Evolutionary conservation across 2,888 invertebrate species (phyloP).

Genomic region (Sesia bembeciformis): DNA sequence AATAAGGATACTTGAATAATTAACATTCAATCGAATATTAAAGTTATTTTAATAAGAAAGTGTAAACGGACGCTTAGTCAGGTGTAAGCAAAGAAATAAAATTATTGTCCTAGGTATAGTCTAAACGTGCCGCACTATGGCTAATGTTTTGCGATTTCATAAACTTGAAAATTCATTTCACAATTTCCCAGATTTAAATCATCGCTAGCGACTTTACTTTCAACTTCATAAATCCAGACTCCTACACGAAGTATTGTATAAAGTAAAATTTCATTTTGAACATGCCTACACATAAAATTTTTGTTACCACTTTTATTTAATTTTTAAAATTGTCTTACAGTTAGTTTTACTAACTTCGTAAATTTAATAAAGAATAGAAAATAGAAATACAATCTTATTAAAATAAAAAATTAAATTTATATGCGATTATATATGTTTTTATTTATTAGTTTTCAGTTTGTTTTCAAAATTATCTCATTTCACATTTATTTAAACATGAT

Average conservation of each 20-base stretch:
- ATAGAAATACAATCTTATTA: conserved; percentile 15
- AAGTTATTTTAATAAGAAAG: neutral
- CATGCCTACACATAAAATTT: too few species aligned
- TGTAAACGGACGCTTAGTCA: conserved; percentile 15
- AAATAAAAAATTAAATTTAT: conserved; percentile 34
- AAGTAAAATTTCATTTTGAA: too few species aligned
- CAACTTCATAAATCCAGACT: too few species aligned
- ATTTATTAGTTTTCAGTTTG: too few species aligned
- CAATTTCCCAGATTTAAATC: neutral
- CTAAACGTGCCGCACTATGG: conserved; percentile 54
- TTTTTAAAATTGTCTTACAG: neutral
- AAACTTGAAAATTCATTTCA: neutral
- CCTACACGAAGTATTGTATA: too few species aligned
- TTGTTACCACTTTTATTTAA: neutral
- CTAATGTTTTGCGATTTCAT: conserved; percentile 6
- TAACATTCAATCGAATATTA: too few species aligned
- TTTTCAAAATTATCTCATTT: too few species aligned
- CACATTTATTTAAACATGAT: too few species aligned
- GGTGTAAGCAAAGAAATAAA: conserved; percentile 38
- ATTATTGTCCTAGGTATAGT: conserved; percentile 70
- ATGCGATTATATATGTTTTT: neutral
- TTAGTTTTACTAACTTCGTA: conserved; percentile 6
- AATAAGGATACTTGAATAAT: too few species aligned
- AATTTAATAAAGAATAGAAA: neutral
- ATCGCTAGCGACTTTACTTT: too few species aligned